phyloP scores from a whole-genome alignment of 2,888 invertebrate genomes.

The Alsophila aescularia region DNA sequence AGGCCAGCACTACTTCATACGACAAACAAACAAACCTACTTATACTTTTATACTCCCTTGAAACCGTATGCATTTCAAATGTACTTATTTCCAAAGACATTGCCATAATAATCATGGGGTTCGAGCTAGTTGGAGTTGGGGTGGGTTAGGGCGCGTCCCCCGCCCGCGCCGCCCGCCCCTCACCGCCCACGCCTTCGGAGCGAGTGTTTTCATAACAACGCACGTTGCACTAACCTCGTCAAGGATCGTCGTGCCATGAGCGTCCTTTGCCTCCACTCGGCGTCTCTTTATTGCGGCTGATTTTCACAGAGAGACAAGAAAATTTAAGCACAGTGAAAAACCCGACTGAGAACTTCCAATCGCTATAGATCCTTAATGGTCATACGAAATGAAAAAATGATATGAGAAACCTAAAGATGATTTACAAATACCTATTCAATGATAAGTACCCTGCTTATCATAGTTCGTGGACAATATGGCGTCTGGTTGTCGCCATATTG shows the following conservation, averaged over 20 bases:
- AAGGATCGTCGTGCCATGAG: constrained; percentile 23
- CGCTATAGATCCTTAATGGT: too few relatives aligned
- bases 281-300: not conserved
- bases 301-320: not conserved
- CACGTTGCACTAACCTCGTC: constrained; percentile 42
- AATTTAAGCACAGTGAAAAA: too few relatives aligned
- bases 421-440: too few relatives aligned
- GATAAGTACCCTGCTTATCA: too few relatives aligned
- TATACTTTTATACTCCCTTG: not conserved
- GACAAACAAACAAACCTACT: not conserved
- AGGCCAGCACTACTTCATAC: too few relatives aligned
- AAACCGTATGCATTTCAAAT: not conserved
- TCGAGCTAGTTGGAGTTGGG: constrained; percentile 52
- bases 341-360: too few relatives aligned
- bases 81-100: not conserved
- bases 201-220: constrained; percentile 56
- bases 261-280: not conserved
- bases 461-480: too few relatives aligned
- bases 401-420: too few relatives aligned
- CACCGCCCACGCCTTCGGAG: constrained; percentile 17
- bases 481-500: too few relatives aligned
- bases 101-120: constrained; percentile 38
- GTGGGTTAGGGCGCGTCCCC: constrained; percentile 47
- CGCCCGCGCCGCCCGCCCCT: not conserved
- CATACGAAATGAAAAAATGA: too few relatives aligned